Conservation (phyloP, 2,113 vertebrate genomes). For the Ginglymostoma cirratum region DNA sequence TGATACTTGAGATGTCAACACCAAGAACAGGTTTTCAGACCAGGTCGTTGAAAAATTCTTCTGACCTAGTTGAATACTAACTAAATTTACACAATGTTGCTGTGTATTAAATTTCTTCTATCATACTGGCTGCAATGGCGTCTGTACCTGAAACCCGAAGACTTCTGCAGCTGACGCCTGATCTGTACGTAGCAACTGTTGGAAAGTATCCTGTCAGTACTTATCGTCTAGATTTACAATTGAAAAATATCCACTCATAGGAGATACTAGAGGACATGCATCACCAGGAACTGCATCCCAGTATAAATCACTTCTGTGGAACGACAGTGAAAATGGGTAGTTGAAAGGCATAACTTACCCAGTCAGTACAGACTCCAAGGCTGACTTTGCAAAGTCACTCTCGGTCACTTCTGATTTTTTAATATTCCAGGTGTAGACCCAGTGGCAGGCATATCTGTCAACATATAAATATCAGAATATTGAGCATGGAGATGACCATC, state of each 20-base stretch:
- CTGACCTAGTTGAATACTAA: neutral
- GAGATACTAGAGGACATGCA: neutral
- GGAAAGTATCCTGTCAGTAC: neutral
- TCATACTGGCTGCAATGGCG: neutral
- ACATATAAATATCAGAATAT: neutral
- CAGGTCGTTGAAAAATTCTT: neutral
- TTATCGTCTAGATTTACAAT: neutral
- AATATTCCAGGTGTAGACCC: neutral
- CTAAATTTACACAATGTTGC: neutral
- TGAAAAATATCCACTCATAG: neutral
- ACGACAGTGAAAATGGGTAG: neutral
- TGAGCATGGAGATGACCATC: neutral
- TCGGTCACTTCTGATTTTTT: neutral
- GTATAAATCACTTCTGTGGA: neutral
- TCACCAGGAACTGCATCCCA: neutral
- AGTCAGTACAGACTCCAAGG: neutral
- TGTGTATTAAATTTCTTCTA: neutral
- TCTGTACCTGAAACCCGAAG: neutral
- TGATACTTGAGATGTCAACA: neutral
- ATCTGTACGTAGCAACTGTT: neutral
- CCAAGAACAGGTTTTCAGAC: neutral
- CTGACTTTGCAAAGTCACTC: constrained; percentile 25
- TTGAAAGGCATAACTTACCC: neutral
- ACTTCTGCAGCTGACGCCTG: neutral
- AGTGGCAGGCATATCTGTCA: neutral